Evolutionary conservation across 2,113 vertebrate genomes (phyloP), one percentile per base, ranked within the genome.

Genomic region (Oenanthe oenanthe): DNA sequence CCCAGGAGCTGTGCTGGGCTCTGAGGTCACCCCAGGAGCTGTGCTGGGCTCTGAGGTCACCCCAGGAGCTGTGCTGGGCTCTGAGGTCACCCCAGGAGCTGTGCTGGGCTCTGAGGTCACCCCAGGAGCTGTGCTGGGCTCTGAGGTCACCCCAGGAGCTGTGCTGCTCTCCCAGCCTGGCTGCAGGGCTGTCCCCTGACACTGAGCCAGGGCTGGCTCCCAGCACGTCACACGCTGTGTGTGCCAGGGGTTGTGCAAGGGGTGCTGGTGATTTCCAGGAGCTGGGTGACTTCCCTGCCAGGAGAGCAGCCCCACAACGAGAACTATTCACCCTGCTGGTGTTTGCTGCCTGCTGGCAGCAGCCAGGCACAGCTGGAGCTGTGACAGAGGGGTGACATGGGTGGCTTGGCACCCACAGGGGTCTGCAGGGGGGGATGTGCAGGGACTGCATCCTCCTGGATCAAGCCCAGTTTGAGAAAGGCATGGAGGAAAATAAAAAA

Each of bases 391-490:
- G 74, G 10, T 58, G 56, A 47, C 36, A 9, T 11, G 29, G 42
- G 3, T 8, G 8, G 14, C 18, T 29, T 20, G n/a, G 63, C 26
- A 32, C 3, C 0, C 38, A 8, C 43, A 34, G 45, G 29, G 16
- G 3, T 17, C 13, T 1, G 0, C 22, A 21, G 26, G 3, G 26
- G 5, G 34, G 70, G 47, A 31, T 2, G 0, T 2, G 31, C 57
- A 15, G 6, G 1, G 2, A 75, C 26, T 2, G 25, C 50, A 48
- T 28, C 62, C 38, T 54, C 34, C 34, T 42, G 38, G 62, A 24
- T 67, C 17, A 25, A 92, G 28, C 7, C 53, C 42, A 32, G 1
- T 32, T 62, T 24, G 38, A 62, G 56, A 77, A 63, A 57, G 18
- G 6, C 8, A 34, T 4, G 21, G 25, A 60, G 14, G 17, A 38